These are phyloP conservation scores for Eupithecia subfuscata DNA, from an alignment of 2,888 invertebrate genomes.

Conservation along the genomic window DNA sequence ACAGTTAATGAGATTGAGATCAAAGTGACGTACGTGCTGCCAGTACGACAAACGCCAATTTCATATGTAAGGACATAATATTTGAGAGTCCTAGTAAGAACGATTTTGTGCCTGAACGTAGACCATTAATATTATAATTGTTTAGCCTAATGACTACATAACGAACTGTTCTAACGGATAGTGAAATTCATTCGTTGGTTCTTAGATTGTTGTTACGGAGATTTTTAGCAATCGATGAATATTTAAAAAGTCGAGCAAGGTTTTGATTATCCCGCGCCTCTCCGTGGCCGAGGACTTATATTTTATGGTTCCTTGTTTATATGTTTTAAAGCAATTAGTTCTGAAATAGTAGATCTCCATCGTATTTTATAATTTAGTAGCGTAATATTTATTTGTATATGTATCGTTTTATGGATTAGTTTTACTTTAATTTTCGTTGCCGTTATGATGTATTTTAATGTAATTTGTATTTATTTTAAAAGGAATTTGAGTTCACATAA, in stretches of 20 bases:
- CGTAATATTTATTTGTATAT: slow-evolving; percentile 35
- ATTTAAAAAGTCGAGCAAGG: neutral
- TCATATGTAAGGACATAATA: too few species aligned
- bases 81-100: neutral
- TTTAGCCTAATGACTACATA: neutral
- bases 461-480: neutral
- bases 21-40: too few species aligned
- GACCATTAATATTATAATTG: neutral
- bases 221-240: neutral
- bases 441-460: slow-evolving; percentile 16
- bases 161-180: neutral
- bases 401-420: slow-evolving; percentile 17
- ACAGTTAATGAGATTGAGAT: too few species aligned
- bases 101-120: slow-evolving; percentile 9
- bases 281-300: neutral
- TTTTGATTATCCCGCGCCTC: neutral
- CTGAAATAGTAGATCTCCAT: slow-evolving; percentile 35
- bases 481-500: neutral
- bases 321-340: slow-evolving; percentile 11
- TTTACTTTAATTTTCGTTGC: slow-evolving; percentile 22
- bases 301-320: slow-evolving; percentile 17
- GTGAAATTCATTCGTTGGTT: neutral
- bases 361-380: slow-evolving; percentile 26
- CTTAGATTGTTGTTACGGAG: neutral
- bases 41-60: too few species aligned